phyloP scores from a whole-genome alignment of 2,797 vertebrate species.

The Sebastes hopkinsi region DNA sequence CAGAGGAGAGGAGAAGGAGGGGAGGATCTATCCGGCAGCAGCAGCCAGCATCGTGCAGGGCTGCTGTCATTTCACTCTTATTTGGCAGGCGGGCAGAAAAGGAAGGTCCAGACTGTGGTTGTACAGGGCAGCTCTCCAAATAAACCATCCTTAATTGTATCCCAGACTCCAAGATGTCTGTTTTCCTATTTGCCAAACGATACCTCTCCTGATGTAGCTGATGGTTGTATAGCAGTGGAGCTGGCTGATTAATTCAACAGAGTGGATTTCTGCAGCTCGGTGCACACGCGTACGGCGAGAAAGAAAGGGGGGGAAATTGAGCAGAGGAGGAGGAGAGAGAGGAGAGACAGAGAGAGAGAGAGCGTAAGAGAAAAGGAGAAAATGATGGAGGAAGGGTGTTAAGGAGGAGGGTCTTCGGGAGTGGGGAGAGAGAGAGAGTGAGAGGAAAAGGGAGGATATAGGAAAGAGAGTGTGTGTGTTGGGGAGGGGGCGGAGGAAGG shows the following conservation, averaged over 20 bases:
- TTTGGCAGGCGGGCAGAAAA: conserved; percentile 32
- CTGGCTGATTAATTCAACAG: conserved; percentile 77
- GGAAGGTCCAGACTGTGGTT: conserved; percentile 35
- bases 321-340: conserved; percentile 32
- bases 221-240: conserved; percentile 58
- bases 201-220: conserved; percentile 54
- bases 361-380: conserved; percentile 46
- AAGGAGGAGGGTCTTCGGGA: conserved; percentile 71
- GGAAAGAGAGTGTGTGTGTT: conserved; percentile 55
- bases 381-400: conserved; percentile 73
- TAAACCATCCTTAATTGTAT: conserved; percentile 34
- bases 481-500: conserved; percentile 62
- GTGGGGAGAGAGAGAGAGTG: conserved; percentile 61
- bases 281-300: conserved; percentile 59
- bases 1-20: conserved; percentile 19
- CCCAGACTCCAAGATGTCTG: conserved; percentile 44
- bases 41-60: conserved; percentile 39
- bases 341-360: neutral
- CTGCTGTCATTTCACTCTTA: conserved; percentile 41
- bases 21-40: conserved; percentile 42
- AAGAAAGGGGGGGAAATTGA: conserved; percentile 50
- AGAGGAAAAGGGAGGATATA: conserved; percentile 61
- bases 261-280: conserved; percentile 77
- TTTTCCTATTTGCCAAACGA: conserved; percentile 36
- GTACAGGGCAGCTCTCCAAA: conserved; percentile 22